Evolutionary conservation across 1,140 invertebrate genomes (phyloP), one percentile per base, ranked within the genome.

Genomic region (Rhagoletis zephyria): DNA sequence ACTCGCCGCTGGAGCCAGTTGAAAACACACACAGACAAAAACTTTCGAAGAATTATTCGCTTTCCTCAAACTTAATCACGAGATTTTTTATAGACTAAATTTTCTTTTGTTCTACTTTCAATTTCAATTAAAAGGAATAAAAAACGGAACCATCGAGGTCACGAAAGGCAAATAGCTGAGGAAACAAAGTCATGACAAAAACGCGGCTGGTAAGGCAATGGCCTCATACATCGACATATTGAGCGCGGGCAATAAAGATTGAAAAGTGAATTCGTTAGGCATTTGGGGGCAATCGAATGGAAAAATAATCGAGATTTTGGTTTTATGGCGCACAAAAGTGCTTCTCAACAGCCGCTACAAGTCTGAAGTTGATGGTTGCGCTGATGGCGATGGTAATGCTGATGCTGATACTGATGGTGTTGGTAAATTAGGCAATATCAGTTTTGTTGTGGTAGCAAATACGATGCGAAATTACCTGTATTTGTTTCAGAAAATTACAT

Each of bases 231-330:
- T 63, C 61, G 16, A 63, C 48, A 19, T 56, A 77, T 9, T n/a
- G 16, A 77, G 74, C 48, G 30, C n/a, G 12, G 5, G 48, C 14
- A 56, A 51, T 77, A 51, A 51, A 19, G n/a, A 77, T 77, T 77
- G 16, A 77, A 56, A 19, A 9, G n/a, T 56, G 48, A 77, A 51
- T 77, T 77, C 48, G 16, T 56, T 51, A 51, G 16, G 45, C 74
- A 51, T 51, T 77, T 56, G 74, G 45, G 42, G 48, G 16, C 74
- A 77, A 19, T 77, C 74, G n/a, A 56, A 51, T 77, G 74, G 74
- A 77, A 56, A 30, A 77, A 77, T 19, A 77, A 77, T 6, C 74
- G 16, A 30, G 3, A 77, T 4, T 77, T 77, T 77, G 74, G 2
- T 77, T 77, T 77, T 56, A 19, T 19, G 74, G 16, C 48, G 74